Evolutionary conservation across 2,888 invertebrate genomes (phyloP), one percentile per base, ranked within the genome.

Genomic region (Synergus umbraculus): DNA sequence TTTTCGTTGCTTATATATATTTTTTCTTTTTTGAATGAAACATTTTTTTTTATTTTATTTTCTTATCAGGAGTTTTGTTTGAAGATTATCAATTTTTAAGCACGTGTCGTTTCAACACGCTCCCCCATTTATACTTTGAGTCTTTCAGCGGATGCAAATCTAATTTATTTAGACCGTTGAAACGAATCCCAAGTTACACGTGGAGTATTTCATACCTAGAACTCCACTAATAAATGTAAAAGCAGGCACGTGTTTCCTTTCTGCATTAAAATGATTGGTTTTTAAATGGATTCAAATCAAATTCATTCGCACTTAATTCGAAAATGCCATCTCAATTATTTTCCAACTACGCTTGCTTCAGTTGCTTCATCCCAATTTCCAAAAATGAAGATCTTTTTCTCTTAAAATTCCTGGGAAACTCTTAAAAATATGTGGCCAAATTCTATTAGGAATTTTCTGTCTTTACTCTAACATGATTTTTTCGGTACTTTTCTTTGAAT

Each of bases 161-260:
- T 69, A 69, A 69, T 69, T 69, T 69, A 69, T 69, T 49, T 49
- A 69, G 69, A 13, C 22, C 67, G 67, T 67, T 46, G 44, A 67
- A 67, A 67, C 67, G 67, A 69, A 69, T 69, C 69, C 49, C 4
- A 69, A 69, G 69, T 69, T 69, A 69, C 69, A 69, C 69, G 49
- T 69, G 69, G 69, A 69, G 49, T 49, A 69, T 46, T 46, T 67
- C 67, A 7, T 67, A 67, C 69, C 15, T 69, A 69, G 22, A 29
- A 29, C 49, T 69, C 46, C 8, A 49, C 69, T 49, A 69, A 69
- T 69, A 69, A 69, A 15, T 69, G 49, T 69, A 54, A 69, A 69
- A 49, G 37, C 37, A 9, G 49, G 49, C 69, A 54, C 69, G 69
- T 69, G 69, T 69, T 69, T 49, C 29, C 46, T 49, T 69, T 69